phyloP scores from a whole-genome alignment of 2,888 invertebrate genomes.

The Lacanobia oleracea region DNA sequence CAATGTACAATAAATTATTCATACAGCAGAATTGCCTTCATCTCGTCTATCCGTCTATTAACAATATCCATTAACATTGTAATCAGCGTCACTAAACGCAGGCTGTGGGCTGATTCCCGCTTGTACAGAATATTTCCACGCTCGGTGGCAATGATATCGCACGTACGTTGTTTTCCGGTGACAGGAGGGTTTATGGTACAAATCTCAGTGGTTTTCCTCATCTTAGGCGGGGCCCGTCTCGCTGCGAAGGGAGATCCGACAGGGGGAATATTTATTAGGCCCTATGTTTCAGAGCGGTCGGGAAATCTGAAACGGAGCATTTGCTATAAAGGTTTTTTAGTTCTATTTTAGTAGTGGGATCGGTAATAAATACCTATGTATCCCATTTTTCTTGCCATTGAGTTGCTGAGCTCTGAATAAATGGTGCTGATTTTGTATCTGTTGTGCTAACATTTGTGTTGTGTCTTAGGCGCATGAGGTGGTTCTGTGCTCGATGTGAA shows the following conservation, averaged over 20 bases:
- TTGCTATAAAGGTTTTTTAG: constrained; percentile 63
- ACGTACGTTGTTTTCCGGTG: constrained; percentile 73
- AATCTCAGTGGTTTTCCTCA: constrained; percentile 79
- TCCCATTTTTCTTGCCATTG: constrained; percentile 57
- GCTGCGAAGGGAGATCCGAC: constrained; percentile 74
- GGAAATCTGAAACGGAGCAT: constrained; percentile 67
- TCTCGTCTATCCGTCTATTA: constrained; percentile 38
- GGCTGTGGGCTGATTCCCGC: constrained; percentile 23
- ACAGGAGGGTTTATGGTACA: constrained; percentile 80
- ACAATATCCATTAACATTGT: constrained; percentile 40
- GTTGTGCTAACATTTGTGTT: constrained; percentile 32
- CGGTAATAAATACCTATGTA: constrained; percentile 61
- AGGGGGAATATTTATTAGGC: constrained; percentile 79
- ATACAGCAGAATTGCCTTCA: constrained; percentile 27
- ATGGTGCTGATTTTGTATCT: constrained; percentile 50
- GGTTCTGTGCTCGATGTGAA: neutral
- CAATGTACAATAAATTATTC: constrained; percentile 31
- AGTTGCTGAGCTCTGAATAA: constrained; percentile 57
- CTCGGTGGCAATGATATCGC: constrained; percentile 67
- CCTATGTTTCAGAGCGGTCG: constrained; percentile 72
- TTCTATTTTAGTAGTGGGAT: constrained; percentile 61
- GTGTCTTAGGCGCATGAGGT: neutral
- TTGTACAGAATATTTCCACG: constrained; percentile 61
- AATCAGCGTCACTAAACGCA: constrained; percentile 31
- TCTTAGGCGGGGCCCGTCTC: constrained; percentile 71